Base-by-base conservation (phyloP, 2,797 vertebrate species). In the Naso thynnoides region DNA sequence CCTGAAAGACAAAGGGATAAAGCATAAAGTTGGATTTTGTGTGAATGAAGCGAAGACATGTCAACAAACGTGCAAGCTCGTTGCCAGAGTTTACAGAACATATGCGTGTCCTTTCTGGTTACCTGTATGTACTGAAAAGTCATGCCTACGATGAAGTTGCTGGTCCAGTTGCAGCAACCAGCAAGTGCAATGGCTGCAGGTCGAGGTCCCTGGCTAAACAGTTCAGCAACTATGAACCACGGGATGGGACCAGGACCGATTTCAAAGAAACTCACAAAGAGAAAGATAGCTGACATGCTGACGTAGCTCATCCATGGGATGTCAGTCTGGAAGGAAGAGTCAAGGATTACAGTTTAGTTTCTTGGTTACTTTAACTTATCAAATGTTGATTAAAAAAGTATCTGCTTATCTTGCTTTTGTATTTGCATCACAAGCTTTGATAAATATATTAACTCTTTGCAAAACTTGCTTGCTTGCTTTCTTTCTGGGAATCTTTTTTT, bases 161-260 rank as follows among this genome's bases (percentile, higher is more conserved):
- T 96, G 74, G 94, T 93, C 98, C 98, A 99, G 92, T 99, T 99
- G 92, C 94, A 95, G 92, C 95, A 99, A 14, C 98, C 95, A 0
- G 97, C 96, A 0, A 99, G 53, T 0, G 98, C 96, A 0, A 99
- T 94, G 56, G 98, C 98, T 0, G 98, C 96, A 0, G 98, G 96
- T 0, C 98, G 96, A 0, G 98, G 96, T 14, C 97, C 98, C 90
- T 99, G 98, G 64, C 97, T 98, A 94, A 99, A 99, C 52, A 99
- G 90, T n/a, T 99, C 98, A 0, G 98, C 97, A 18, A 98, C 98
- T 0, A 99, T 98, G 62, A 99, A 99, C 98, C 98, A 99, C 6
- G 98, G 97, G 72, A 99, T 99, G 2, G 98, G 98, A 50, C 98
- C 98, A 0, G 98, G 98, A 1, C 98, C 98, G 0, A 99, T 95